These are phyloP conservation scores for Pteropus rufus DNA, from an alignment of 2,797 vertebrate species.

Conservation along the genomic window DNA sequence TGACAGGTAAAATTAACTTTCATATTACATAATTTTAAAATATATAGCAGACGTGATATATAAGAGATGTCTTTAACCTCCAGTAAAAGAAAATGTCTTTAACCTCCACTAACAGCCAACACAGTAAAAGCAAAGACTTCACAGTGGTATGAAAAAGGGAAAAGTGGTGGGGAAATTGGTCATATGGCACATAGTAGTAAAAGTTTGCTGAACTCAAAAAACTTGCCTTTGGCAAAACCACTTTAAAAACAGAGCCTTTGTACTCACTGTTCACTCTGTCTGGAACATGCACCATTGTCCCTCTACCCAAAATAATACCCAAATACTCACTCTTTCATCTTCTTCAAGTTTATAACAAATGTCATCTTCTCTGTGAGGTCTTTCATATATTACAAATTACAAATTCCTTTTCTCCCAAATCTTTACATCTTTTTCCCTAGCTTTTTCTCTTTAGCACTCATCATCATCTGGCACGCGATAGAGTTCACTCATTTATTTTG, in stretches of 20 bases:
- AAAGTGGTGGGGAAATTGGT: background rate
- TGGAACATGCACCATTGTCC: background rate
- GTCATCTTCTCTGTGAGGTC: background rate
- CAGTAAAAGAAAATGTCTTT: background rate
- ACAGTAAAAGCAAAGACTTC: background rate
- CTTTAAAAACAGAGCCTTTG: background rate
- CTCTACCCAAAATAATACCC: background rate
- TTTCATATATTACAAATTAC: background rate
- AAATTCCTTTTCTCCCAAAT: background rate
- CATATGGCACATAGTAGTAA: background rate
- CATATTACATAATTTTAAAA: background rate
- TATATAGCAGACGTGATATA: background rate
- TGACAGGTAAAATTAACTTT: background rate
- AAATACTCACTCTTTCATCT: background rate
- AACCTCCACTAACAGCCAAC: background rate
- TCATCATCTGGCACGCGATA: background rate
- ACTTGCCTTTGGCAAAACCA: background rate
- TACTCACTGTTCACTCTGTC: background rate
- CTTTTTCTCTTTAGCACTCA: background rate
- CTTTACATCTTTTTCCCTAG: background rate
- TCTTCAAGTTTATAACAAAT: background rate
- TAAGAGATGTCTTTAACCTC: background rate
- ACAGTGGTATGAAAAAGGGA: background rate
- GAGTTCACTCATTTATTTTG: conserved; percentile 6
- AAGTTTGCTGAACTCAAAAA: background rate